Evolutionary conservation across 2,797 vertebrate genomes (phyloP).

Genomic region (Salmo trutta): DNA sequence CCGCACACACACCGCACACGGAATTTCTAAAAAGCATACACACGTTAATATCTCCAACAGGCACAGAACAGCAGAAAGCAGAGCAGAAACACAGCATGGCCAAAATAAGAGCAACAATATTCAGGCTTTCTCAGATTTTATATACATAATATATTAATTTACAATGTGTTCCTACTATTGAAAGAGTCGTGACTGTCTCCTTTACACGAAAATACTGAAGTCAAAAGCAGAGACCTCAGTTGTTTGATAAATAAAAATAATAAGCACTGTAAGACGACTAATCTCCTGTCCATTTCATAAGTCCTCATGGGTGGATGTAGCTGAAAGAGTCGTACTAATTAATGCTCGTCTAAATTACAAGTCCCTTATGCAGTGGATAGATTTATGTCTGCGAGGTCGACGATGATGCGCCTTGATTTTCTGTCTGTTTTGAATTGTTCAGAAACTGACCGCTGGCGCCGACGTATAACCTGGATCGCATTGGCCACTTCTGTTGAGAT

Average conservation of each 20-base stretch:
- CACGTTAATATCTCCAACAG: constrained; percentile 63
- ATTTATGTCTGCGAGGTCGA: constrained; percentile 71
- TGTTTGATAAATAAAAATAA: constrained; percentile 14
- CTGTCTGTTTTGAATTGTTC: constrained; percentile 79
- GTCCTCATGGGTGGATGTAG: background rate
- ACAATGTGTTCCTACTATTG: constrained; percentile 16
- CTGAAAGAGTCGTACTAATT: constrained; percentile 18
- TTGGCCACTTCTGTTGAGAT: constrained; percentile 95
- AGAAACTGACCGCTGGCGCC: constrained; percentile 95
- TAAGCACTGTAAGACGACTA: background rate
- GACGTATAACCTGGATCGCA: constrained; percentile 95
- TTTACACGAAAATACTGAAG: background rate
- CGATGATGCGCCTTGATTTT: constrained; percentile 81
- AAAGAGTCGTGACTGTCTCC: background rate
- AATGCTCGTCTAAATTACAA: constrained; percentile 1
- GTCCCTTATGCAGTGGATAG: constrained; percentile 28
- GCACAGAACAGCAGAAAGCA: constrained; percentile 67
- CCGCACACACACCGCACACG: constrained; percentile 39
- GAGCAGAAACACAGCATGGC: constrained; percentile 37
- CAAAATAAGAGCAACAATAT: constrained; percentile 47
- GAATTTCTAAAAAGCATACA: constrained; percentile 54
- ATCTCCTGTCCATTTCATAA: background rate
- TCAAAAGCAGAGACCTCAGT: background rate
- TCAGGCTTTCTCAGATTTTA: constrained; percentile 41
- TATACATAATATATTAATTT: constrained; percentile 74